Evolutionary conservation across 2,797 vertebrate species (phyloP).

Genomic region (Tamandua tetradactyla): DNA sequence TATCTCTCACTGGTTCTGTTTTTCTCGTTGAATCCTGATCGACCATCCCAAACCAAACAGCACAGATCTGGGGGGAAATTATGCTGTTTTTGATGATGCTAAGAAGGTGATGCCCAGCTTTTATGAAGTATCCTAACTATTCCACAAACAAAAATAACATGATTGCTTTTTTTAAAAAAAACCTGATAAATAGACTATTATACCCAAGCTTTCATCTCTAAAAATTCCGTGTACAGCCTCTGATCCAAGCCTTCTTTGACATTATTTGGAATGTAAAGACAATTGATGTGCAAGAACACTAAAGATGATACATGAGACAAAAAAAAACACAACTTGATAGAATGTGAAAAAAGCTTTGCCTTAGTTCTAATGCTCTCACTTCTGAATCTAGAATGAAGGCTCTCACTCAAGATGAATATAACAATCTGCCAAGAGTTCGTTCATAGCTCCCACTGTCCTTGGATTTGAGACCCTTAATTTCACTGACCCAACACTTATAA

Average conservation of each 20-base stretch:
- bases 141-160: slow-evolving; percentile 33
- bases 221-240: background rate
- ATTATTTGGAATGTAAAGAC: background rate
- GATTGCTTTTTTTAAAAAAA: background rate
- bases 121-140: background rate
- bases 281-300: background rate
- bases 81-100: background rate
- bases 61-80: background rate
- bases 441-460: background rate
- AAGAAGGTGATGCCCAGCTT: background rate
- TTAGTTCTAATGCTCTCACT: background rate
- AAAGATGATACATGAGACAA: background rate
- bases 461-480: slow-evolving; percentile 7
- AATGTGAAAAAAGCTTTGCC: background rate
- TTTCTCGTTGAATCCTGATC: background rate
- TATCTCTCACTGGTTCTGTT: background rate
- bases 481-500: background rate
- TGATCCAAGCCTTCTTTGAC: background rate
- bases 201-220: background rate
- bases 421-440: background rate
- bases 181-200: background rate
- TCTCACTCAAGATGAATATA: background rate
- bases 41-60: background rate
- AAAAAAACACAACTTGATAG: background rate
- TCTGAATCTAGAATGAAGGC: background rate